Base-by-base conservation (phyloP, 1,140 invertebrate genomes). In the Dreissena polymorpha region DNA sequence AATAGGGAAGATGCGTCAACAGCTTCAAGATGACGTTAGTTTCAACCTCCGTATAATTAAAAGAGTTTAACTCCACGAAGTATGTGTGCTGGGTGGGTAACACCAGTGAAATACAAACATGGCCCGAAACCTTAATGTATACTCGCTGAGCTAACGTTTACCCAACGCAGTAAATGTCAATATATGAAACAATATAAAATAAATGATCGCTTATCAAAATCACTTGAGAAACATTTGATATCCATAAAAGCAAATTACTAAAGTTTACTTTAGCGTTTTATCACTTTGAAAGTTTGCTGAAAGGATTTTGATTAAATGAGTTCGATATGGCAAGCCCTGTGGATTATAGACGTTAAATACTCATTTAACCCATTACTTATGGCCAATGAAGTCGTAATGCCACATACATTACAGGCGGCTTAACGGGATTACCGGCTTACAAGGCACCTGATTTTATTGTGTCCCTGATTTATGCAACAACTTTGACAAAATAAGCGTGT, bases 141-240 rank as follows among this genome's bases (percentile, higher is more conserved):
- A 60, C 57, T 5, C 3, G 21, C 16, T n/a, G 57, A 53, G 68
- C 64, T 77, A n/a, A 25, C 55, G 27, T 81, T 10, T 72, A 27
- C 29, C 53, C 74, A 50, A 57, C 50, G 68, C 51, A 10, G 64
- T 27, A 57, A 74, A 68, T 73, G 70, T 82, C 25, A 74, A 72
- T 29, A 71, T 29, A 49, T 67, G 27, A 77, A 77, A 77, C 74
- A 77, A 77, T 67, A 67, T 51, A 49, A 77, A 77, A 65, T 67
- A 77, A 77, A 77, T 77, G 39, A n/a, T 16, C 74, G n/a, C 60
- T 77, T 77, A 77, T 67, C 63, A 64, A 67, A 77, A 64, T 63
- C 74, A 77, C 64, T 77, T 53, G 29, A 67, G 39, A 67, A 51
- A 67, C 10, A 13, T 16, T 50, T 50, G 63, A 50, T 50, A 67